Percentiles rank a stretch among this genome's conserved stretches.
phyloP scores from a whole-genome alignment of 2,113 vertebrate species.

The Dipodomys spectabilis region DNA sequence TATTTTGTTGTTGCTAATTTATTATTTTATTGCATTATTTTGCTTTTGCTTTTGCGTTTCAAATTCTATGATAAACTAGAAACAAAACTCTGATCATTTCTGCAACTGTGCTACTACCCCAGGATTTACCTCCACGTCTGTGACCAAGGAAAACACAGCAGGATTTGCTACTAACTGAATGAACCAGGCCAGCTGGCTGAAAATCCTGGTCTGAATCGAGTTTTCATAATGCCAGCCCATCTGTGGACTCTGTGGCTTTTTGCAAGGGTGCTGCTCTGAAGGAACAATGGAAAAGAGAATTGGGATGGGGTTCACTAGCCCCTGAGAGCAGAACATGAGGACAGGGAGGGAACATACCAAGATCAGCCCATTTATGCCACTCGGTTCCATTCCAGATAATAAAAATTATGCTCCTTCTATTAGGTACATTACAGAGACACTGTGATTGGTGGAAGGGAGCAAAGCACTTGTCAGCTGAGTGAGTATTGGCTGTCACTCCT shows the following conservation, averaged over 20 bases:
- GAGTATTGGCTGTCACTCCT: constrained; percentile 90
- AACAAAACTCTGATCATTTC: neutral
- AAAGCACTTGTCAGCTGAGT: constrained; percentile 89
- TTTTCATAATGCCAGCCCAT: neutral
- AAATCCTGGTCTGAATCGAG: neutral
- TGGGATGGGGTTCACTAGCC: neutral
- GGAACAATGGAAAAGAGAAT: neutral
- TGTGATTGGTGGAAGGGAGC: constrained; percentile 75
- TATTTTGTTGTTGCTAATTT: neutral
- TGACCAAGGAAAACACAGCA: neutral
- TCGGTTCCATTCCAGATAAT: constrained; percentile 74
- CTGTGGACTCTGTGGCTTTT: neutral
- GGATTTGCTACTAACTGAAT: neutral
- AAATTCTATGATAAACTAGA: neutral
- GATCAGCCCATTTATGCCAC: constrained; percentile 55
- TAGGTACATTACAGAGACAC: constrained; percentile 81
- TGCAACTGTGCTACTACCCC: neutral
- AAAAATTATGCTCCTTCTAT: constrained; percentile 79
- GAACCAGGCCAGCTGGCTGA: neutral
- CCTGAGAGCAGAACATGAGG: neutral
- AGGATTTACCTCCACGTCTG: neutral
- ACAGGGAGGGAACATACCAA: neutral
- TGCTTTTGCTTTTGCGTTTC: neutral
- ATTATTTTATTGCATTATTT: neutral
- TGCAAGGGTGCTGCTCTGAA: neutral